Evolutionary conservation across 1,140 invertebrate species (phyloP), one percentile per base, ranked within the genome.

Genomic region (Listronotus bonariensis): DNA sequence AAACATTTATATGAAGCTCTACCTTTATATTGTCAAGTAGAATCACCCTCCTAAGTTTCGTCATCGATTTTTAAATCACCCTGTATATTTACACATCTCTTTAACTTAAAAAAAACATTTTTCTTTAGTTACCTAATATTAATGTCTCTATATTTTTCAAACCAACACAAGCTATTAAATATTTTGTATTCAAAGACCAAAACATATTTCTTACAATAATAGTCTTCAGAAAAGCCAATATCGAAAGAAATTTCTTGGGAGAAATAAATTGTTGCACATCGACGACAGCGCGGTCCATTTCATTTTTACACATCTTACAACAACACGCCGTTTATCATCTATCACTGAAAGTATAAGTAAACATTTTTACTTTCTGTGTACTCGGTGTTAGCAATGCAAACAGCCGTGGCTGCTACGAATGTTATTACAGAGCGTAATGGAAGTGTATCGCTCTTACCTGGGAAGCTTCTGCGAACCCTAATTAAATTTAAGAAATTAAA

Each of bases 271-370:
- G 18, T 40, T 54, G 52, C 52, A 54, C 32, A n/a, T 15, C 12
- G 43, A 46, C 15, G 10, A 20, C 43, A 46, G 20, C 15, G 17
- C 15, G 20, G 52, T 38, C 52, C 52, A 54, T 54, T 54, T 40
- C 52, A 18, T 40, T 54, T 36, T 15, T 40, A 17, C 7, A 54
- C 34, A 36, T 12, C 34, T 73, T 73, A 17, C 66, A 60, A 73
- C 68, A 69, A 73, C 67, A 71, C 58, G 67, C 63, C 70, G 70
- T 71, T 57, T 45, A 72, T 74, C 72, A 63, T 73, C 72, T 74
- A 74, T 72, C 72, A 74, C 67, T 58, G 68, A 68, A 74, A 74
- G 71, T 74, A 55, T 74, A 75, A 72, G 71, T 73, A 74, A 75
- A 75, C 69, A 74, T 74, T 74, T 72, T 74, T 55, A 41, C 56